Base-by-base conservation (phyloP, 64 coral and sea anemone species). In the Orbicella faveolata region DNA sequence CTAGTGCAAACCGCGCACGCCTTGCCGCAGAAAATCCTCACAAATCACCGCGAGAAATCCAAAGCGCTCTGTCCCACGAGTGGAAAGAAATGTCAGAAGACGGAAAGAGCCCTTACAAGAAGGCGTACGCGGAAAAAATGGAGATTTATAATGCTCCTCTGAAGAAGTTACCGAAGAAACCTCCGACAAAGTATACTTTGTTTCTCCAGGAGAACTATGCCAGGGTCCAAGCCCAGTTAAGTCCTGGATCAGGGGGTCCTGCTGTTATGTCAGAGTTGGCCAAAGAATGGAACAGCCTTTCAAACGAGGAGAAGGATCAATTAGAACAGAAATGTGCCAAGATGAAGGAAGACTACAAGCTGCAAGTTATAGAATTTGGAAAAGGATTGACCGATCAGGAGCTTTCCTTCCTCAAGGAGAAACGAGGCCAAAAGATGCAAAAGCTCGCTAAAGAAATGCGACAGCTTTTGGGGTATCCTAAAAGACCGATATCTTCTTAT, bases 121-220 rank as follows among this genome's bases (percentile, higher is more conserved):
- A 84, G 52, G 81, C 37, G 14, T 52, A 51, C 23, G 21, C 19
- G 39, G 19, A 41, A 52, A 68, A 66, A 52, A 84, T 84, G 81
- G 44, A 64, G 3, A n/a, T 51, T n/a, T 84, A 84, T 63, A 70
- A 84, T 21, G 81, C 81, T 3, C 81, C 81, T 21, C 18, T 84
- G 3, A 35, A 37, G 1, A 85, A 73, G 16, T 21, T 85, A 12
- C 82, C 82, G 36, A 85, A 70, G 39, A 85, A 85, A 73, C 82
- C 82, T 23, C 82, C 82, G 16, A 62, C 62, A 19, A 35, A 30
- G 36, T 85, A 72, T 51, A 64, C 64, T 85, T 70, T 85, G 65
- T 85, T 85, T n/a, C 14, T 85, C 9, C 70, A 85, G 41, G 82
- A 85, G 65, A 85, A 73, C 11, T 85, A 53, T 36, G 26, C 82